Base-by-base conservation (phyloP, 2,888 invertebrate species). In the Andrena bucephala region DNA sequence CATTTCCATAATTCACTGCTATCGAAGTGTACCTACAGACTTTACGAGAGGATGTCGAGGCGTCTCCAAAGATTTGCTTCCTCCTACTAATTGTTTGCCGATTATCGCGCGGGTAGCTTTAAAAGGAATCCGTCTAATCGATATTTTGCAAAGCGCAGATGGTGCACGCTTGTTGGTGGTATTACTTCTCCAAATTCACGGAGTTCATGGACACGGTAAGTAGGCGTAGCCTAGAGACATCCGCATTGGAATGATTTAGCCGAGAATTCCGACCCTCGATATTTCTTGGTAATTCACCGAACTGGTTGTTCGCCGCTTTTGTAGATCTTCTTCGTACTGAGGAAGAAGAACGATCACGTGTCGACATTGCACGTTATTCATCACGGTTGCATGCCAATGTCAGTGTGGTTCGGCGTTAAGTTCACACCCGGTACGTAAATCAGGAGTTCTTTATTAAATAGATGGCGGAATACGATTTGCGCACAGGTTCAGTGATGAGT, bases 331-430 rank as follows among this genome's bases (percentile, higher is more conserved):
- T 99, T 99, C 95, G 97, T 99, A 73, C 94, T 99, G 94, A 96
- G 99, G 93, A 99, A 99, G 96, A 99, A 99, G 95, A 97, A 97
- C 93, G 96, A 97, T 94, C 99, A 99, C 94, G 97, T 99, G 89
- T 97, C 98, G 79, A 97, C 98, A 8, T 96, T 99, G 66, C 99
- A 99, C 95, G 98, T 99, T 75, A 98, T 99, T 93, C 99, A 99
- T 94, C 99, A 99, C 94, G 98, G 98, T 87, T 97, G 98, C 92
- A 99, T 99, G 99, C 99, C 99, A 54, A 97, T 98, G 97, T 98
- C 98, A 5, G 98, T 99, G 84, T 99, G 99, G 99, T 98, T 98
- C 94, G 99, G 99, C 70, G 98, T 99, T 73, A 98, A 98, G 95
- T 99, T 98, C 95, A 98, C 98, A 33, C 98, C 98, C 93, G 97